These are phyloP conservation scores for Schizaphis graminum DNA, from an alignment of 2,888 invertebrate species.

Conservation along the genomic window DNA sequence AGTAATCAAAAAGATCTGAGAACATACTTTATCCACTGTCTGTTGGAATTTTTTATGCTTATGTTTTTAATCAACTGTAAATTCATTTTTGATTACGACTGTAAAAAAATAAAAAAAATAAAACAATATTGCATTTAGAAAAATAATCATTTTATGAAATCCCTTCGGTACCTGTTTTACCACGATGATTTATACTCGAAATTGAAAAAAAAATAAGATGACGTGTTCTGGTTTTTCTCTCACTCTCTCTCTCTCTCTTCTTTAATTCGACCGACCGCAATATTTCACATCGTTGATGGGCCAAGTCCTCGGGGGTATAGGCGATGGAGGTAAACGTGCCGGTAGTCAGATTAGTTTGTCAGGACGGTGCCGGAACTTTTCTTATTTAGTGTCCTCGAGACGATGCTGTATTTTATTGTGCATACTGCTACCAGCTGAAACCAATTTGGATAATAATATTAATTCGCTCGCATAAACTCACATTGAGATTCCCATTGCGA, in stretches of 20 bases:
- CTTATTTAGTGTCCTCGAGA: slow-evolving; percentile 61
- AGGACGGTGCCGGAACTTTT: slow-evolving; percentile 56
- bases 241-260: slow-evolving; percentile 36
- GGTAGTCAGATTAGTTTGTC: slow-evolving; percentile 63
- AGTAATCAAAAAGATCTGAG: slow-evolving; percentile 17
- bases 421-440: slow-evolving; percentile 15
- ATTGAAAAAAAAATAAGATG: slow-evolving; percentile 63
- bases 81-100: slow-evolving; percentile 40
- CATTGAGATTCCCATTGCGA: background rate
- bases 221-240: slow-evolving; percentile 56
- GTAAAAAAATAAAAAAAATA: slow-evolving; percentile 14
- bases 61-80: slow-evolving; percentile 58
- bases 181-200: slow-evolving; percentile 60
- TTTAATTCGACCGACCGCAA: slow-evolving; percentile 63
- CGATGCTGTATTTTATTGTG: slow-evolving; percentile 60
- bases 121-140: slow-evolving; percentile 43
- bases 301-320: slow-evolving; percentile 45
- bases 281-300: slow-evolving; percentile 61
- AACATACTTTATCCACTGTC: slow-evolving; percentile 10
- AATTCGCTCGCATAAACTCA: slow-evolving; percentile 43
- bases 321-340: slow-evolving; percentile 51
- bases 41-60: slow-evolving; percentile 9
- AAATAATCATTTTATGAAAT: slow-evolving; percentile 63
- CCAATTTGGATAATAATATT: slow-evolving; percentile 63
- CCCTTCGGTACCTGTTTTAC: slow-evolving; percentile 52